phyloP scores from a whole-genome alignment of 2,797 vertebrate genomes.

The Sebastes steindachneri region DNA sequence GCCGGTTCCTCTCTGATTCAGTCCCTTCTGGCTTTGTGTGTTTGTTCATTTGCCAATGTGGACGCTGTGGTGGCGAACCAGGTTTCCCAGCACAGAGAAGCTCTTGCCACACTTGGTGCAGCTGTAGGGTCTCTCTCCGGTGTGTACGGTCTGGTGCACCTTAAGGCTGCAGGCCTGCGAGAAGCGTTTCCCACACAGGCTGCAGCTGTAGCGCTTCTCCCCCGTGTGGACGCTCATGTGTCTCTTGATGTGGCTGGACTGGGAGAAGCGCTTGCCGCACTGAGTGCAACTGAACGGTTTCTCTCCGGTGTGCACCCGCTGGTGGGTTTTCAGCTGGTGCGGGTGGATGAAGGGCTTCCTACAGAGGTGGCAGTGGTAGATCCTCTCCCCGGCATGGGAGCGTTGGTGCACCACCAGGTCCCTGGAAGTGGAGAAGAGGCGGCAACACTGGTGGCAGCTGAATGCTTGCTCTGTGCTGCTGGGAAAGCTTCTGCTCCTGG shows the following conservation, averaged over 20 bases:
- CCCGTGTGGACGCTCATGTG: constrained; percentile 58
- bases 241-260: constrained; percentile 62
- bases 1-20: background rate
- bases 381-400: constrained; percentile 31
- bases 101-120: constrained; percentile 59
- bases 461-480: background rate
- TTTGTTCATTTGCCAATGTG: constrained; percentile 27
- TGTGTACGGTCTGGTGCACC: constrained; percentile 57
- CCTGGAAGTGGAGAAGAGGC: constrained; percentile 31
- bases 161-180: constrained; percentile 51
- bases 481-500: background rate
- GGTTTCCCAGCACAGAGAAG: constrained; percentile 60
- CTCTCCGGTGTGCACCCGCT: constrained; percentile 45
- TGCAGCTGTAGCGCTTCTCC: constrained; percentile 47
- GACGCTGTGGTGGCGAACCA: constrained; percentile 49
- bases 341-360: constrained; percentile 43
- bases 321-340: constrained; percentile 56
- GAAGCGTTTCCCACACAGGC: constrained; percentile 53
- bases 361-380: constrained; percentile 39
- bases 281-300: constrained; percentile 51
- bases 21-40: background rate
- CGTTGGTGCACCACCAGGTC: constrained; percentile 46
- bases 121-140: constrained; percentile 55
- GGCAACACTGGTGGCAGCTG: constrained; percentile 38
- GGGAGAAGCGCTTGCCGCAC: constrained; percentile 46